Conservation (phyloP, 2,797 vertebrate species). For the Mastacembelus armatus region DNA sequence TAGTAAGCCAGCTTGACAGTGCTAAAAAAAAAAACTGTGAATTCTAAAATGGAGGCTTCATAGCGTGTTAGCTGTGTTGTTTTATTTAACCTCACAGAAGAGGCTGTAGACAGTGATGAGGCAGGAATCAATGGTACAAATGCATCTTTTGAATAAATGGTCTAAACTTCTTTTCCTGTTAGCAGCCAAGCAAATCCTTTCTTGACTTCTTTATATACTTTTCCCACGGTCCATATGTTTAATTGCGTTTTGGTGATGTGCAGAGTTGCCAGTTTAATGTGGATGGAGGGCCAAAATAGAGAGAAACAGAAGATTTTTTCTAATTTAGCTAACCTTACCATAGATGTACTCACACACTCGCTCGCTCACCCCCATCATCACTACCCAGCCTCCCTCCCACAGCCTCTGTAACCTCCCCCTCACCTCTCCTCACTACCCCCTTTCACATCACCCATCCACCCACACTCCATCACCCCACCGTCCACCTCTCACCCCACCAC, state of each 20-base stretch:
- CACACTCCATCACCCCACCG: conserved; percentile 77
- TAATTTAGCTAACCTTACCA: conserved; percentile 45
- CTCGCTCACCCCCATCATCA: conserved; percentile 50
- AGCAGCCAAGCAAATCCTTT: conserved; percentile 1
- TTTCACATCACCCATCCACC: conserved; percentile 75
- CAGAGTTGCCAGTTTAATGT: neutral
- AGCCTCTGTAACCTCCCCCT: conserved; percentile 71
- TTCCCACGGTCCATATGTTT: neutral
- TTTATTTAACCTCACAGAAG: no score
- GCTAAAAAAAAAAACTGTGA: no score
- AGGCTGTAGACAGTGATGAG: no score
- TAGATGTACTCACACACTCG: conserved; percentile 36
- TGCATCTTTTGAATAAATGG: neutral
- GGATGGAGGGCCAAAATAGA: conserved; percentile 1
- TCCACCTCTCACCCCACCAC: conserved; percentile 79
- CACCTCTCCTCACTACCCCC: conserved; percentile 68
- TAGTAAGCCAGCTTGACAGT: no score
- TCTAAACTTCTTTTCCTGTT: neutral
- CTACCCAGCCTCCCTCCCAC: conserved; percentile 61
- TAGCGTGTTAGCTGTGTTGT: no score
- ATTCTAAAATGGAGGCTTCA: no score
- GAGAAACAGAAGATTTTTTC: conserved; percentile 33
- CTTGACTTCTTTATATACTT: neutral
- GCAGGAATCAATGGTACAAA: no score
- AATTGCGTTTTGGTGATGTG: neutral